Conservation (phyloP, 2,888 invertebrate genomes). For the Gymnoscelis rufifasciata region DNA sequence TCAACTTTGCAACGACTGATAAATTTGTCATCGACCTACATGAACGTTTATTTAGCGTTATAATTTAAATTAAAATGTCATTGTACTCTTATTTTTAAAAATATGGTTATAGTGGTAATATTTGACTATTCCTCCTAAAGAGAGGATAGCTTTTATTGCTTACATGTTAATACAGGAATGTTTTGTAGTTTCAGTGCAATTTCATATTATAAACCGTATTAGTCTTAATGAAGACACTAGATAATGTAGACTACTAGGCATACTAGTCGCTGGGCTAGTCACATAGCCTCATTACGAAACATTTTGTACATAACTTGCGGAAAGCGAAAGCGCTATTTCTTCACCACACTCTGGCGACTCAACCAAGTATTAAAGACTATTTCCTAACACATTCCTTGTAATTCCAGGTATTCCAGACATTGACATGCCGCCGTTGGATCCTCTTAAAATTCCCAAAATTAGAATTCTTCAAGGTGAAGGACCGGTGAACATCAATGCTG, state of each 20-base stretch:
- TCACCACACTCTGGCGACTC: conserved; percentile 57
- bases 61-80: no score
- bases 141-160: no score
- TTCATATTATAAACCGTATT: no score
- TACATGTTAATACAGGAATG: no score
- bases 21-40: neutral
- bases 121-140: no score
- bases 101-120: no score
- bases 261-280: conserved; percentile 55
- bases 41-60: no score
- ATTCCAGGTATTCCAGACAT: conserved; percentile 76
- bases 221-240: no score
- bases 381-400: conserved; percentile 1
- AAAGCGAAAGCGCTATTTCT: conserved; percentile 77
- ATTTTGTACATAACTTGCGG: conserved; percentile 69
- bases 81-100: no score
- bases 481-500: conserved; percentile 84
- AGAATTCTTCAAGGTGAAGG: conserved; percentile 84
- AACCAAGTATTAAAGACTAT: conserved; percentile 33
- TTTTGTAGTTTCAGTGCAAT: no score
- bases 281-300: conserved; percentile 74
- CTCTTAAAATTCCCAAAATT: conserved; percentile 81
- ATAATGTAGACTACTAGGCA: conserved; percentile 38
- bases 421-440: conserved; percentile 82
- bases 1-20: conserved; percentile 14